Evolutionary conservation across 2,888 invertebrate genomes (phyloP), one percentile per base, ranked within the genome.

Genomic region (Euplexia lucipara): DNA sequence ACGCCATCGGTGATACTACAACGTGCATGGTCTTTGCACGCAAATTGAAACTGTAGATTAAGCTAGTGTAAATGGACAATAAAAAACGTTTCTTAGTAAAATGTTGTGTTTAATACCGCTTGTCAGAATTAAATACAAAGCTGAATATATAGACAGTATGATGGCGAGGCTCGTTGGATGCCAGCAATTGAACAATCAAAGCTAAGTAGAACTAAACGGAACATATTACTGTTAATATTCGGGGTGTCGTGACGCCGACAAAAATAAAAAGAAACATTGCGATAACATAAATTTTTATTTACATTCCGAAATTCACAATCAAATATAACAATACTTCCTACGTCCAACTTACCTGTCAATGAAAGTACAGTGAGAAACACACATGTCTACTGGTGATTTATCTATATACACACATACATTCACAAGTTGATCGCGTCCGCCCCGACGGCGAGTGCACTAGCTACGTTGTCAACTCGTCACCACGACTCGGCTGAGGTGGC

Each of bases 201-300:
- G 81, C 72, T 72, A 64, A 62, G 42, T 52, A 60, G 45, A 69
- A 70, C 64, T 71, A 63, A 56, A 78, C 59, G 49, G 60, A 66
- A 57, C 67, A 81, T 63, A 74, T 59, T 67, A 71, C 66, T 68
- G 49, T 54, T 65, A 66, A 75, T 37, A 68, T 59, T 48, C 54
- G 59, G 80, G 63, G 42, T 70, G 42, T 69, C 48, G 34, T 70
- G 53, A 62, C 71, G 59, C 18, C 34, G 70, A 60, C 60, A 69
- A 85, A 83, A 87, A 89, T 83, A 86, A 86, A 89, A 85, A 88
- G 72, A 84, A 85, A 70, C 64, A 72, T 81, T 91, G 93, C 91
- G 89, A 92, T 95, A 94, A 94, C 94, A 94, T 95, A 95, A 92
- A 91, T 93, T 93, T 94, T 94, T 95, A 95, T 95, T 94, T 94